A percentile compares a stretch with the other conserved stretches of the same genome.
Evolutionary conservation across 2,113 vertebrate species (phyloP).

Genomic region (Dicentrarchus labrax): DNA sequence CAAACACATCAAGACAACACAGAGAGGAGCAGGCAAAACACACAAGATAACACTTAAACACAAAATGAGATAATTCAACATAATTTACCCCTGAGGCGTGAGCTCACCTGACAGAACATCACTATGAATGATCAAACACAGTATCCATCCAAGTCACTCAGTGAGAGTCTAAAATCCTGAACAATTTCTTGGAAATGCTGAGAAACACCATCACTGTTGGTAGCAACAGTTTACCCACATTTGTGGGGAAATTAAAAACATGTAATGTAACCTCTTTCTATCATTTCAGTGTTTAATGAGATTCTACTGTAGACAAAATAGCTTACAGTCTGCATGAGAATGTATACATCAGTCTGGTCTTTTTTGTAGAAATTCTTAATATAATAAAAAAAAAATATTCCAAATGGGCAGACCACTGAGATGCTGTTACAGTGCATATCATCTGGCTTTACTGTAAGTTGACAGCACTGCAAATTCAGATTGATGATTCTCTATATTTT

Average conservation of each 20-base stretch:
- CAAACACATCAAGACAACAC: constrained; percentile 46
- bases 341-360: neutral
- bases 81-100: constrained; percentile 9
- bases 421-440: constrained; percentile 18
- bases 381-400: constrained; percentile 7
- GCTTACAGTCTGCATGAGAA: neutral
- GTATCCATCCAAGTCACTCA: neutral
- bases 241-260: neutral
- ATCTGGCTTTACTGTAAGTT: constrained; percentile 28
- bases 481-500: constrained; percentile 54
- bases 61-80: constrained; percentile 29
- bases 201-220: neutral
- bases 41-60: constrained; percentile 26
- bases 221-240: neutral
- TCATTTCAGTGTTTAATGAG: neutral
- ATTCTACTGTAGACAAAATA: neutral
- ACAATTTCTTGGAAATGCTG: neutral
- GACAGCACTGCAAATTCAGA: constrained; percentile 52
- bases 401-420: neutral
- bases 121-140: neutral
- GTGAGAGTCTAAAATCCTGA: neutral
- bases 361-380: neutral
- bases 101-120: constrained; percentile 24
- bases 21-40: constrained; percentile 61
- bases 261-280: neutral